Conservation (phyloP, 2,797 vertebrate genomes). For the Alca torda region DNA sequence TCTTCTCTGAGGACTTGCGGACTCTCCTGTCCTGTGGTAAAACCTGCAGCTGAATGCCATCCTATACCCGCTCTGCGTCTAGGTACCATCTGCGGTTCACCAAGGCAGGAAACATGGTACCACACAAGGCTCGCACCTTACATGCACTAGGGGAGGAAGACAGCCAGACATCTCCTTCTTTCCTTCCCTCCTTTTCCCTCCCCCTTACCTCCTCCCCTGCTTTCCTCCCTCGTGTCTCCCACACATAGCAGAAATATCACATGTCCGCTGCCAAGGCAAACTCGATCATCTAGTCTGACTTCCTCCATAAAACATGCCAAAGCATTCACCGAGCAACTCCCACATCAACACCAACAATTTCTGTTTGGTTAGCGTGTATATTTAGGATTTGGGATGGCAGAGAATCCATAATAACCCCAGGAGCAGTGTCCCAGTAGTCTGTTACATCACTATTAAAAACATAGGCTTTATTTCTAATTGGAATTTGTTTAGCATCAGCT, state of each 20-base stretch:
- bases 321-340: constrained; percentile 30
- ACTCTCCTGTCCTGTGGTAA: not conserved
- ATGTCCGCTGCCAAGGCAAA: not conserved
- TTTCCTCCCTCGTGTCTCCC: not conserved
- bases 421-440: not conserved
- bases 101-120: not conserved
- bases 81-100: not conserved
- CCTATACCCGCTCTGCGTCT: not conserved
- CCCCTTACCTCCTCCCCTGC: not conserved
- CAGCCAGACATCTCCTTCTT: not conserved
- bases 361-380: constrained; percentile 3
- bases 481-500: not conserved
- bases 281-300: constrained; percentile 51
- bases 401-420: not conserved
- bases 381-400: not conserved
- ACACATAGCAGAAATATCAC: constrained; percentile 25
- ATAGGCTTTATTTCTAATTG: not conserved
- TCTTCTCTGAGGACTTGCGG: not conserved
- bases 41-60: not conserved
- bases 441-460: not conserved
- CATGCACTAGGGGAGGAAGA: not conserved
- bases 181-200: not conserved
- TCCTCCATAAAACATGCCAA: constrained; percentile 35
- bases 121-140: not conserved
- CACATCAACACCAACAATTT: constrained; percentile 33